phyloP scores from a whole-genome alignment of 2,113 vertebrate species.

The Scomber scombrus region DNA sequence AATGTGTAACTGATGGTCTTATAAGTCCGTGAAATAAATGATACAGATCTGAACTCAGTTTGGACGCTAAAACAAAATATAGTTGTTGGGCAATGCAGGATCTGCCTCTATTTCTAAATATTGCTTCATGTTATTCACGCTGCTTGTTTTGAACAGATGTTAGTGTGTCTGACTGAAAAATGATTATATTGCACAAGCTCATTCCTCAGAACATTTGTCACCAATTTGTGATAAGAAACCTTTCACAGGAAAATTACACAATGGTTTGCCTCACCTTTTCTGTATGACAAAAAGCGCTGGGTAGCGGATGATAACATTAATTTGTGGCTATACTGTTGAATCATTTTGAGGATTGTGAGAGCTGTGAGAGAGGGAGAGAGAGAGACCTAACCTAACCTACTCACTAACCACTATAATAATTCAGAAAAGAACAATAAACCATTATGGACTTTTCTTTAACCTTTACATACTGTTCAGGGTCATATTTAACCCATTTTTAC shows the following conservation, averaged over 20 bases:
- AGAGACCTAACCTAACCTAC: background rate
- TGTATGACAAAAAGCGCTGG: no score
- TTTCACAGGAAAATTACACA: no score
- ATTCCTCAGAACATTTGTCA: background rate
- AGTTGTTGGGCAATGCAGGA: conserved; percentile 35
- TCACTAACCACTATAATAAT: no score
- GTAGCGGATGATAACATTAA: background rate
- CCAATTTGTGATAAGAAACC: background rate
- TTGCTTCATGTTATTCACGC: background rate
- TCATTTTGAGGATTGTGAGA: background rate
- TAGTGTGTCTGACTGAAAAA: background rate
- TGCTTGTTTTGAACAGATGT: background rate
- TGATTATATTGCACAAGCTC: background rate
- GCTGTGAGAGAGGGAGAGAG: background rate
- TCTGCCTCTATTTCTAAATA: conserved; percentile 51
- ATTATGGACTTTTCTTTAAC: no score
- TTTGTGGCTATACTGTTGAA: background rate
- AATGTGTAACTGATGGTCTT: background rate
- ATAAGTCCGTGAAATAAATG: background rate
- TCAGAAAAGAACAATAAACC: no score
- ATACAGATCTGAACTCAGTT: background rate
- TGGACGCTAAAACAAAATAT: conserved; percentile 7
- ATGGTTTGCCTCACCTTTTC: no score
- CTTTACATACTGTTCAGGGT: no score
- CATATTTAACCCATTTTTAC: no score